Evolutionary conservation across 2,888 invertebrate genomes (phyloP).

Genomic region (Tridacna gigas): DNA sequence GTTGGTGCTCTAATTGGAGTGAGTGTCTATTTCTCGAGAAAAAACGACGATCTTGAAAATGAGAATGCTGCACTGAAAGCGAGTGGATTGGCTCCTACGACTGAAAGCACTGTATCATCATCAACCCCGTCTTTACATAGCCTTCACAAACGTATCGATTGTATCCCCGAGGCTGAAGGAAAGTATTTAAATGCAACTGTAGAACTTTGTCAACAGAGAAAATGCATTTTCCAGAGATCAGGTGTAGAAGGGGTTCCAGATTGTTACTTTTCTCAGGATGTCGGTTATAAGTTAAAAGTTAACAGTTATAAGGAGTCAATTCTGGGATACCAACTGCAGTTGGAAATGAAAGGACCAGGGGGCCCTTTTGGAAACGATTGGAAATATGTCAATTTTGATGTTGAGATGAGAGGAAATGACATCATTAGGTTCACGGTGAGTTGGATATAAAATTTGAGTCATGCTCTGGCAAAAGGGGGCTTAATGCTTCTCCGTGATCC

Average conservation of each 20-base stretch:
- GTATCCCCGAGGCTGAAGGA: slow-evolving; percentile 67
- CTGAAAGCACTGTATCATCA: slow-evolving; percentile 22
- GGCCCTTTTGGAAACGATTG: slow-evolving; percentile 70
- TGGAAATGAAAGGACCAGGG: slow-evolving; percentile 53
- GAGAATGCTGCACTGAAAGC: slow-evolving; percentile 11
- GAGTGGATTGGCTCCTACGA: background rate
- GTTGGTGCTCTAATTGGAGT: slow-evolving; percentile 66
- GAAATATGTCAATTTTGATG: slow-evolving; percentile 59
- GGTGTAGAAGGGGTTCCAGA: slow-evolving; percentile 36
- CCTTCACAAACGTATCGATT: slow-evolving; percentile 64
- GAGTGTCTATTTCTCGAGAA: slow-evolving; percentile 58
- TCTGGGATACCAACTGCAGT: slow-evolving; percentile 54
- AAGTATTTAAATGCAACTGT: slow-evolving; percentile 54
- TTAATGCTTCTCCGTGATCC: too few relatives aligned
- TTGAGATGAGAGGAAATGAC: slow-evolving; percentile 70
- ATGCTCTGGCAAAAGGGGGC: too few relatives aligned
- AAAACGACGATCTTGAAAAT: slow-evolving; percentile 34
- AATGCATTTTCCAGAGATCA: slow-evolving; percentile 58
- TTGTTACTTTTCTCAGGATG: slow-evolving; percentile 62
- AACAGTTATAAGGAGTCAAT: slow-evolving; percentile 37
- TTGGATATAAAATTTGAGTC: background rate
- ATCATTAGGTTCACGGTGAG: slow-evolving; percentile 73
- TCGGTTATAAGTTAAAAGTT: slow-evolving; percentile 63
- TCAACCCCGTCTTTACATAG: slow-evolving; percentile 7
- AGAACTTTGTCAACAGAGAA: slow-evolving; percentile 64